phyloP scores from a whole-genome alignment of 2,888 invertebrate species.

The Minunthozetes semirufus region DNA sequence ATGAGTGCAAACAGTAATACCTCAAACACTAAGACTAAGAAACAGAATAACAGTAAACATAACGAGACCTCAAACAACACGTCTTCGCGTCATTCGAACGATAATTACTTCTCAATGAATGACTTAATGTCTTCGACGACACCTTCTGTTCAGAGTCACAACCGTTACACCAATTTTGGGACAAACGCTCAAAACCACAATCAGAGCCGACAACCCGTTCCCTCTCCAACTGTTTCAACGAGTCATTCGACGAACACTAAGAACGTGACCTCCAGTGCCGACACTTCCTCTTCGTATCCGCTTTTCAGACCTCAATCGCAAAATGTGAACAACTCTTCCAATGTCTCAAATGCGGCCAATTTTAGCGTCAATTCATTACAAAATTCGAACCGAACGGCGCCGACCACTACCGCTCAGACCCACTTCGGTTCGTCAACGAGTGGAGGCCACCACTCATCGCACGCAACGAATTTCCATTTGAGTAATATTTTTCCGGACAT shows the following conservation, averaged over 20 bases:
- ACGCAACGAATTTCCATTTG: slow-evolving; percentile 41
- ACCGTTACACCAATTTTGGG: background rate
- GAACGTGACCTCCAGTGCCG: slow-evolving; percentile 13
- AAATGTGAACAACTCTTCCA: slow-evolving; percentile 34
- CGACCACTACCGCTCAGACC: slow-evolving; percentile 23
- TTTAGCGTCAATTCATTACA: slow-evolving; percentile 40
- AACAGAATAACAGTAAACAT: slow-evolving; percentile 9
- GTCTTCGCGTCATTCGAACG: slow-evolving; percentile 10
- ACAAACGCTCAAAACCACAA: background rate
- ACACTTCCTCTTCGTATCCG: slow-evolving; percentile 38
- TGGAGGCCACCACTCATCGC: slow-evolving; percentile 32
- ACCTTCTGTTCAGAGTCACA: background rate
- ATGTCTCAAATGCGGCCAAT: slow-evolving; percentile 40
- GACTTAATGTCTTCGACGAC: slow-evolving; percentile 22
- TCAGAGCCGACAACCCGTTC: background rate
- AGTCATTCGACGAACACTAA: background rate
- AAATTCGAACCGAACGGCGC: slow-evolving; percentile 36
- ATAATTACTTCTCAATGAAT: slow-evolving; percentile 18
- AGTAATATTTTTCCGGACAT: slow-evolving; percentile 43
- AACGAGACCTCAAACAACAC: background rate
- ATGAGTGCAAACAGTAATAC: slow-evolving; percentile 4
- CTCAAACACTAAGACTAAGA: slow-evolving; percentile 5
- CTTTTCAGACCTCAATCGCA: slow-evolving; percentile 40
- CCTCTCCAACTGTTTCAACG: background rate
- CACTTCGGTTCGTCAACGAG: slow-evolving; percentile 33